Percentiles rank a stretch among this genome's conserved stretches.
Conservation (phyloP, 64 coral and sea anemone species). For the Porites australiensis region DNA sequence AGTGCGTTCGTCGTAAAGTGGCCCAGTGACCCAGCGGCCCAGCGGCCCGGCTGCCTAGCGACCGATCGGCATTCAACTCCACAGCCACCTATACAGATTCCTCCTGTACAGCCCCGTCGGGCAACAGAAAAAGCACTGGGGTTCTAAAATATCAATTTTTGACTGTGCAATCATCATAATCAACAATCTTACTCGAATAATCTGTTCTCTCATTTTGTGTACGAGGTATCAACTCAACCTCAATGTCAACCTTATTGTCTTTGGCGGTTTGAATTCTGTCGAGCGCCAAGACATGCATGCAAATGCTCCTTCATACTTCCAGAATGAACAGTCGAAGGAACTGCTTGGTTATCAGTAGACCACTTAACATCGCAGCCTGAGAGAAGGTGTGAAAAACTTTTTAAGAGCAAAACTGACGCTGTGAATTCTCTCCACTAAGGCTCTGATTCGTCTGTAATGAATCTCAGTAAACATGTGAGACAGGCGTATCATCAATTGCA, state of each 20-base stretch:
- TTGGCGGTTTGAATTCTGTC: constrained; percentile 32
- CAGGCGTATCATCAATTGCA: constrained; percentile 39
- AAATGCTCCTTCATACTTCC: constrained; percentile 66
- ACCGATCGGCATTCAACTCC: constrained; percentile 28
- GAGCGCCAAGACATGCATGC: constrained; percentile 42
- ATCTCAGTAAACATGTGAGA: constrained; percentile 49
- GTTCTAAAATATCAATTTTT: constrained; percentile 46
- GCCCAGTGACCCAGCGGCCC: background rate
- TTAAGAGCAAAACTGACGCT: constrained; percentile 49
- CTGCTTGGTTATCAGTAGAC: constrained; percentile 73
- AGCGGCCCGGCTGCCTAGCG: background rate
- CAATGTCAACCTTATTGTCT: constrained; percentile 17
- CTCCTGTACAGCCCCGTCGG: constrained; percentile 4
- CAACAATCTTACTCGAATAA: constrained; percentile 67
- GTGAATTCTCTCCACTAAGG: constrained; percentile 76
- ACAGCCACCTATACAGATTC: constrained; percentile 23
- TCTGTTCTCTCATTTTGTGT: constrained; percentile 44
- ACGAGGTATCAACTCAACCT: constrained; percentile 51
- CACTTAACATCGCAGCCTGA: constrained; percentile 32
- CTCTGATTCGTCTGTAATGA: constrained; percentile 54
- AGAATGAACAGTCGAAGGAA: constrained; percentile 55
- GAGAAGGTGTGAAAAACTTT: constrained; percentile 28
- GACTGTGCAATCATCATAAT: constrained; percentile 57
- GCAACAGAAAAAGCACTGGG: constrained; percentile 36
- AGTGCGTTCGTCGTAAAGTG: constrained; percentile 11